phyloP scores from a whole-genome alignment of 2,797 vertebrate genomes.

The Aldrovandia affinis region DNA sequence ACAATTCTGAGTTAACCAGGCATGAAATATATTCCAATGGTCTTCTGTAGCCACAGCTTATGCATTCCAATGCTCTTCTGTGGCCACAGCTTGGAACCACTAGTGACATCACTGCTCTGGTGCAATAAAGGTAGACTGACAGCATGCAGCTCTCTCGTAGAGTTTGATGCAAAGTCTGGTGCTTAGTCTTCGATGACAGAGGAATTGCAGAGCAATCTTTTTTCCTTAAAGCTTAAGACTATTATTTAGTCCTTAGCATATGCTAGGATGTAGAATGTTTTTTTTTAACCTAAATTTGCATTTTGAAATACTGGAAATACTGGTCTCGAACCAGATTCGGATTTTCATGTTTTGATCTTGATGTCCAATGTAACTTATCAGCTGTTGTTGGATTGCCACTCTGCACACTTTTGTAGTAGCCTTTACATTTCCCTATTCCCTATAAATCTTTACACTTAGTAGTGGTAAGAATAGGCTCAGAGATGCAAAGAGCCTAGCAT shows the following conservation, averaged over 20 bases:
- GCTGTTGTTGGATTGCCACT: background rate
- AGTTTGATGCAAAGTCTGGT: conserved; percentile 66
- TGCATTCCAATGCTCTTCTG: conserved; percentile 71
- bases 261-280: too few species aligned
- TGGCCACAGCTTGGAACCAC: conserved; percentile 67
- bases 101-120: conserved; percentile 63
- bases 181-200: conserved; percentile 70
- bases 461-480: conserved; percentile 77
- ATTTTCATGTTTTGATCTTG: too few species aligned
- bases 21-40: conserved; percentile 74
- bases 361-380: background rate
- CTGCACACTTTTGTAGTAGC: background rate
- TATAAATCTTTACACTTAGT: conserved; percentile 55
- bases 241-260: background rate
- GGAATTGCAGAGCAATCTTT: conserved; percentile 49
- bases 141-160: conserved; percentile 62
- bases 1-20: conserved; percentile 71
- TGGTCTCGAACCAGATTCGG: too few species aligned
- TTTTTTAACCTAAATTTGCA: too few species aligned
- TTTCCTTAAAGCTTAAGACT: too few species aligned
- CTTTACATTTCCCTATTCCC: background rate
- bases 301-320: background rate
- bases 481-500: conserved; percentile 75
- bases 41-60: conserved; percentile 68
- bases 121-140: conserved; percentile 60